Base-by-base conservation (phyloP, 2,888 invertebrate genomes). In the Euplagia quadripunctaria region DNA sequence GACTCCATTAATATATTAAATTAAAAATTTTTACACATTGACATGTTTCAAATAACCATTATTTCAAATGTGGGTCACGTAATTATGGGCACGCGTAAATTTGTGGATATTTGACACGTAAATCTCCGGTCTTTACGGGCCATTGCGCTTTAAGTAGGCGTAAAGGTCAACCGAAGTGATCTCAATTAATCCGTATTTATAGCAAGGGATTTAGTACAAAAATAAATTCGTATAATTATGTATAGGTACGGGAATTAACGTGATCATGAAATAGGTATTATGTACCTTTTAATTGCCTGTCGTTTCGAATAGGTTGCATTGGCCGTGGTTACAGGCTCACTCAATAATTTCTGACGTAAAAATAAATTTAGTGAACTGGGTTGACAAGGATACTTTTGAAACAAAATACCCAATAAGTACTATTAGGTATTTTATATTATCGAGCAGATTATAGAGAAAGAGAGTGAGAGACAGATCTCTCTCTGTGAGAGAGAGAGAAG, bases 171-270 rank as follows among this genome's bases (percentile, higher is more conserved):
- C 51, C 7, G 20, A 67, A 17, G 11, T 58, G 46, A 78, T 71
- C 77, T 55, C 58, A 12, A 31, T 74, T 79, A 76, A 80, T 77
- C 74, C 1, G 4, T 82, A 81, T 81, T 76, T 82, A 74, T 79
- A 70, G 66, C 8, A 31, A 3, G 4, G 72, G 68, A 70, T 77
- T 78, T 64, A 6, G 11, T 71, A 20, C 17, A 41, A 49, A 49
- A 78, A 78, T 74, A 78, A 63, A 71, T 68, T 46, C 8, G 31
- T 31, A 31, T 31, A 31, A 31, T 31, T 31, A 31, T 31, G 31
- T 31, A 31, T 31, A 31, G 1, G 31, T 31, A 31, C 31, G 31
- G 41, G 43, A 5, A 52, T 20, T 58, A 31, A 7, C 31, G 2
- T 61, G 6, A 6, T 12, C 14, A 61, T 6, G 20, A 61, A 61